Evolutionary conservation across 2,797 vertebrate genomes (phyloP), one percentile per base, ranked within the genome.

Genomic region (Gallirallus australis): DNA sequence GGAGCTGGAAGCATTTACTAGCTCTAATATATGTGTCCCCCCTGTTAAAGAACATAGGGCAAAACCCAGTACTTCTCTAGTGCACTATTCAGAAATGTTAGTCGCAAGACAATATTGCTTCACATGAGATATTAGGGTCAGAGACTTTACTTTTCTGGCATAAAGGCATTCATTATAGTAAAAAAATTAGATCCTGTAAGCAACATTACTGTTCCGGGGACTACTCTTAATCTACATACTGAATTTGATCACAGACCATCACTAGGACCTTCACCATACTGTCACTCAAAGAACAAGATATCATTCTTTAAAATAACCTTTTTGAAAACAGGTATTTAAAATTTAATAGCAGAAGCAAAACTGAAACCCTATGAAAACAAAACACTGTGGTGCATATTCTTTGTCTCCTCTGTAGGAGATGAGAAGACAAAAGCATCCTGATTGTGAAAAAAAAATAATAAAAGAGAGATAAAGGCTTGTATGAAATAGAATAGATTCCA

Each of bases 391-490:
- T 76, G 37, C 24, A 78, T 24, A 53, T 68, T 52, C 82, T 65
- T 66, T 89, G n/a, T 71, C 35, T 92, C 70, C 66, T 82, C 54
- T 66, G 5, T 27, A 66, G 31, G n/a, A 76, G 27, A 60, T 66
- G 33, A 87, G 70, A 87, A 91, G 82, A 86, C 33, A 92, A 94
- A 86, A 86, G 23, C 12, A 68, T 21, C 13, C 11, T 52, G 33
- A 86, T 78, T 21, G 33, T 33, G 35, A 37, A 83, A 66, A 87
- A 66, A 35, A 63, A 50, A 40, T 30, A 50, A 47, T 30, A 25
- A 50, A 50, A 90, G 87, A 80, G 82, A 65, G 50, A 85, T 86
- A 90, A 86, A 93, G 40, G 21, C 37, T 60, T 70, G 18, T 12
- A 63, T 65, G 24, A 40, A 88, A 63, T 59, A 81, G 24, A 71